Base-by-base conservation (phyloP, 1,140 invertebrate genomes). In the Hormaphis cornu region DNA sequence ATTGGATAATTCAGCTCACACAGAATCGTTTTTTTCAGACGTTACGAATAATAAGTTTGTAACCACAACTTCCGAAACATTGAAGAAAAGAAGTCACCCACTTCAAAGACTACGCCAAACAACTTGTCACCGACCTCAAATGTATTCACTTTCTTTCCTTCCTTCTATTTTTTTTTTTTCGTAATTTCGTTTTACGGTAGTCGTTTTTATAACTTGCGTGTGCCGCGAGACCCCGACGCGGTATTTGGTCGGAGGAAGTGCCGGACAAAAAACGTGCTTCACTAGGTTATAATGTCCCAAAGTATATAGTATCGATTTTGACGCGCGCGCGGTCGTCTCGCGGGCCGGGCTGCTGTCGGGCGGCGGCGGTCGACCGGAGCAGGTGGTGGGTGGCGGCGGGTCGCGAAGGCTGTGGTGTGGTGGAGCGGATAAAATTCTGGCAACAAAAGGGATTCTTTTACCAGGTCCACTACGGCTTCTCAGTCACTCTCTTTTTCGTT, bases 401-500 rank as follows among this genome's bases (percentile, higher is more conserved):
- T n/a, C n/a, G n/a, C n/a, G n/a, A n/a, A n/a, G n/a, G n/a, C n/a
- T n/a, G n/a, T n/a, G n/a, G n/a, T n/a, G n/a, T n/a, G n/a, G n/a
- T n/a, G n/a, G n/a, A n/a, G 35, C 28, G 20, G 37, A 48, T 71
- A 74, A 74, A 75, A 73, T 73, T 74, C 74, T 74, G 70, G 50
- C 48, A 69, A 71, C 58, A 63, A 63, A 63, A 26, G 58, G 58
- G 37, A 24, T 63, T 63, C 58, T 63, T 63, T 63, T 44, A 63
- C 58, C 58, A n/a, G 24, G 42, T 63, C 40, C 40, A 63, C 71
- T 54, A 63, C 71, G 40, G n/a, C 40, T 42, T 24, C 52, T 56
- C 37, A 35, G 54, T 54, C 69, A 58, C 26, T 66, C 69, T 16
- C 70, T 50, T 14, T 59, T 10, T 35, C 22, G 14, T 30, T 30